These are phyloP conservation scores for Climacteris rufus DNA, from an alignment of 2,113 vertebrate genomes.

Conservation along the genomic window DNA sequence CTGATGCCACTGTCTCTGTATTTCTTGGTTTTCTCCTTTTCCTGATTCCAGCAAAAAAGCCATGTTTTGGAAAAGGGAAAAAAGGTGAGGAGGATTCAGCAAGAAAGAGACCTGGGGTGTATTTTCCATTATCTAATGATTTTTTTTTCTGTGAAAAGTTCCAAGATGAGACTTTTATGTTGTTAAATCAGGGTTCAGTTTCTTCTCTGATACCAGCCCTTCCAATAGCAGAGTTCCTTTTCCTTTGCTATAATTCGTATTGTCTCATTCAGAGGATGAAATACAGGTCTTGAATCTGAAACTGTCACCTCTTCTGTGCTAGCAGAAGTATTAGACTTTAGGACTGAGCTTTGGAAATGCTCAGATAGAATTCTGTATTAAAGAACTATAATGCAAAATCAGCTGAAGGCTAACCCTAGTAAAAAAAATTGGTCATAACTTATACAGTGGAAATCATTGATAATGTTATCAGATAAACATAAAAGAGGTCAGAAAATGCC, in stretches of 20 bases:
- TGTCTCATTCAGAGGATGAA: background rate
- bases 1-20: slow-evolving; percentile 94
- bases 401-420: background rate
- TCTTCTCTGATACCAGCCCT: background rate
- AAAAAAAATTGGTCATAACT: background rate
- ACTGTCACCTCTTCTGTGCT: background rate
- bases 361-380: background rate
- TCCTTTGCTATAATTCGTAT: background rate
- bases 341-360: background rate
- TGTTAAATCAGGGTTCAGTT: background rate
- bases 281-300: background rate
- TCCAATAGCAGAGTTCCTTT: background rate
- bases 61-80: slow-evolving; percentile 69
- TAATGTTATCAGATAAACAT: background rate
- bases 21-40: slow-evolving; percentile 97
- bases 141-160: background rate
- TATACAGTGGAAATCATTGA: background rate
- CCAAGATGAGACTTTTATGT: background rate
- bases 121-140: background rate
- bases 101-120: background rate
- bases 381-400: background rate
- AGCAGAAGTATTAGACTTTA: background rate
- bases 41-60: slow-evolving; percentile 90
- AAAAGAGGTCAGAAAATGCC: background rate
- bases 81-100: slow-evolving; percentile 66